Percentiles rank a stretch among this genome's conserved stretches.
These are phyloP conservation scores for Platyscapa corneri DNA, from an alignment of 1,140 invertebrate species.

Conservation along the genomic window DNA sequence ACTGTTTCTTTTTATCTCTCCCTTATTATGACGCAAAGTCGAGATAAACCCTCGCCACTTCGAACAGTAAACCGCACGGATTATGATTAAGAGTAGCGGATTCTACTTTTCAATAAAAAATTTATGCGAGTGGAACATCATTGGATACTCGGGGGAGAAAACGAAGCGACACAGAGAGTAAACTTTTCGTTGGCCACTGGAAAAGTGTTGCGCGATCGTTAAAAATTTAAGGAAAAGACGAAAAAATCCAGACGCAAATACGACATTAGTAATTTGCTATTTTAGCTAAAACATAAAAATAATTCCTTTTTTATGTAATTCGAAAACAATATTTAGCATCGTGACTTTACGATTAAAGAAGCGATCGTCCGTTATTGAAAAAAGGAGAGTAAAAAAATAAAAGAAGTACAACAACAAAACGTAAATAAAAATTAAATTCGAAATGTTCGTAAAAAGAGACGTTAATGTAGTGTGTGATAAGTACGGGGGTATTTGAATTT, in stretches of 20 bases:
- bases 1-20: slow-evolving; percentile 62
- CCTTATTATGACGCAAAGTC: slow-evolving; percentile 51
- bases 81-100: slow-evolving; percentile 31
- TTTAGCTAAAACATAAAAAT: no score
- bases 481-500: no score
- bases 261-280: no score
- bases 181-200: no score
- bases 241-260: neutral
- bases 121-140: neutral
- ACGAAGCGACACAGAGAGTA: no score
- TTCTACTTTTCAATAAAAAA: slow-evolving; percentile 21
- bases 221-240: neutral
- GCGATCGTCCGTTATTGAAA: neutral
- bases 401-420: neutral
- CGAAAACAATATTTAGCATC: no score
- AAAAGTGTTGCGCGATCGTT: neutral
- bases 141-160: no score
- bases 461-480: no score
- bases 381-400: slow-evolving; percentile 19
- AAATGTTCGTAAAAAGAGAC: no score
- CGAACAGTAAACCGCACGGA: slow-evolving; percentile 38
- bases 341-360: no score
- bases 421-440: neutral
- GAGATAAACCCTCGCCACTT: neutral
- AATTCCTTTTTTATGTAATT: no score